Percentiles rank a stretch among this genome's conserved stretches.
Evolutionary conservation across 2,113 vertebrate genomes (phyloP).

Genomic region (Ardeotis arabs): DNA sequence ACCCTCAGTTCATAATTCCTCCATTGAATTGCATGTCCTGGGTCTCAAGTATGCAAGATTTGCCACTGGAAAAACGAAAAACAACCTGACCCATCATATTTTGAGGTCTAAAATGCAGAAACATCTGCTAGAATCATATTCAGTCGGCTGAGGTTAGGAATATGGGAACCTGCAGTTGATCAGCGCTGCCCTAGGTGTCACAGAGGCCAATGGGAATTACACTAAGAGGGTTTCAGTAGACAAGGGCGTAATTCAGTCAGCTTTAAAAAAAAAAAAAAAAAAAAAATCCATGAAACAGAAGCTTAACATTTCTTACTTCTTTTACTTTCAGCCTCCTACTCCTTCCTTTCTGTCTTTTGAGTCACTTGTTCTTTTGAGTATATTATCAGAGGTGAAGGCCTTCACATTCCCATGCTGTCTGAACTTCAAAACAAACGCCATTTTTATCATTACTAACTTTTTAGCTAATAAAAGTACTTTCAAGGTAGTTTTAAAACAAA

Average conservation of each 20-base stretch:
- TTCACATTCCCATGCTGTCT: constrained; percentile 27
- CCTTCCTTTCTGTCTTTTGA: constrained; percentile 22
- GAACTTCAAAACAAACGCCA: constrained; percentile 54
- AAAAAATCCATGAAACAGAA: constrained; percentile 36
- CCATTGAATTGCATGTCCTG: not conserved
- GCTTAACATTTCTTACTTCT: not conserved
- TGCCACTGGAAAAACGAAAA: not conserved
- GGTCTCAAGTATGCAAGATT: not conserved
- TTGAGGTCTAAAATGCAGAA: constrained; percentile 27
- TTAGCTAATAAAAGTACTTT: constrained; percentile 52
- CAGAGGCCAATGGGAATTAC: constrained; percentile 42
- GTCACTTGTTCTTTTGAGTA: constrained; percentile 8
- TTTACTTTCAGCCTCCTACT: constrained; percentile 15
- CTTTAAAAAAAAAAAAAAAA: not conserved
- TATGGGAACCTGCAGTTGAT: constrained; percentile 56
- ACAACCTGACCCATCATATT: constrained; percentile 1
- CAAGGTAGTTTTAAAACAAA: constrained; percentile 18
- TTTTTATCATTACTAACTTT: constrained; percentile 47
- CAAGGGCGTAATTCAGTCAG: constrained; percentile 67
- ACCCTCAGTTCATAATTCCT: constrained; percentile 34
- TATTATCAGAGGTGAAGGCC: constrained; percentile 5
- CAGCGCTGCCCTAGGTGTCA: constrained; percentile 53
- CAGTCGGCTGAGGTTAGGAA: constrained; percentile 39
- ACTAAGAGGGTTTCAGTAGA: constrained; percentile 61
- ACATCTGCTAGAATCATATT: constrained; percentile 50